Evolutionary conservation across 2,797 vertebrate species (phyloP), one percentile per base, ranked within the genome.

Genomic region (Sebastolobus alascanus): DNA sequence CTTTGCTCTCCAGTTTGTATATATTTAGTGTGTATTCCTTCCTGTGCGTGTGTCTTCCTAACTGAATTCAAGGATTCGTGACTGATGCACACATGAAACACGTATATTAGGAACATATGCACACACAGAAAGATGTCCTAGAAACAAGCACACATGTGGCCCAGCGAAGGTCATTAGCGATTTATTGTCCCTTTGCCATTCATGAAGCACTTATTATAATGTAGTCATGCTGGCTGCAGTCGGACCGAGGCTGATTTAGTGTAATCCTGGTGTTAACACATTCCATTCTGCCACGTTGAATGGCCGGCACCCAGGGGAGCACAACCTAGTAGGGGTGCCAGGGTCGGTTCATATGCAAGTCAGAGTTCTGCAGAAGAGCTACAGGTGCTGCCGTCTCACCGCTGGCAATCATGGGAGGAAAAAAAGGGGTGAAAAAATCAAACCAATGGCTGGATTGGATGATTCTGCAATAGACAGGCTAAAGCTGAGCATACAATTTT

Each of bases 331-430:
- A 29, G 77, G 82, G 75, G 83, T 81, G 78, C 84, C 77, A 89
- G 73, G 80, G 70, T 90, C 84, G 90, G 93, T 92, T 90, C 80
- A 93, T 84, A 93, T 94, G 83, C 88, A 88, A 80, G 86, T 84
- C 82, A 86, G 80, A 84, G 75, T 81, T 86, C 58, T 84, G 79
- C 71, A 72, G 84, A 80, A 82, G 89, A 92, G 85, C 88, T 77
- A 92, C 90, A 89, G 83, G 85, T 93, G 90, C 74, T 73, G 77
- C 55, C 67, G 76, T 85, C 66, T 73, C 58, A 61, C 73, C n/a
- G 35, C 55, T 77, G 79, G 73, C 81, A 86, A 79, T 72, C 63
- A 72, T 29, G 33, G 16, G 33, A 38, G 18, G 14, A 59, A 58
- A 67, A 61, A 64, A 18, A 6, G 11, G 4, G n/a, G 27, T 5